Base-by-base conservation (phyloP, 2,797 vertebrate species). In the Enteromius fasciolatus region DNA sequence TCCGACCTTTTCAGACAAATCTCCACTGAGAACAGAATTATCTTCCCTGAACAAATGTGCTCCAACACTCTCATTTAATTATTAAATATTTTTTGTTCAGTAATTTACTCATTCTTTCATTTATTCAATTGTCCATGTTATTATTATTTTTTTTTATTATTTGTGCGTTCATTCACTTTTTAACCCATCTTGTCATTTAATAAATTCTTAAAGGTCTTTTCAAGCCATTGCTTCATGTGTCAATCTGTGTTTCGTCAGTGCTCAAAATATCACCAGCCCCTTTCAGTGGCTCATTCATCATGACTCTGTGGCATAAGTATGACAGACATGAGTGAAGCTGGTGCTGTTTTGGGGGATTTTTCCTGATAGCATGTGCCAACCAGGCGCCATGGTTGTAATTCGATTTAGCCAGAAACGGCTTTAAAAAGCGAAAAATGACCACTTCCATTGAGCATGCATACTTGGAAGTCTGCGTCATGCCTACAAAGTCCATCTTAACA, bases 381-480 rank as follows among this genome's bases (percentile, higher is more conserved):
- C 90, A 87, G 81, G 82, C 87, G 89, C 90, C 89, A 70, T 84
- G 83, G 88, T 88, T 90, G 83, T 94, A 93, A 93, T 93, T 93
- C 81, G 87, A 94, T 93, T 94, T 92, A 86, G 75, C 91, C 87
- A 90, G 89, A 92, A 91, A 91, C 88, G 82, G 87, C 92, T 94
- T 92, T 93, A 92, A 82, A 82, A 90, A 87, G 84, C 85, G 85
- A 85, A 81, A 70, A 73, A 85, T 93, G 93, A 94, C 93, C 92
- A 93, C 92, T 91, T 92, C 91, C 91, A 89, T 81, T 90, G 89
- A 89, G 85, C 88, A 87, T 80, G 84, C 92, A 93, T 93, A 91
- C 87, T 93, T 94, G 78, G 82, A 85, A 82, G 83, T 85, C 80
- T 90, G 88, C 89, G 91, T 94, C 91, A 94, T 92, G 83, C 82